phyloP scores from a whole-genome alignment of 92 coral and sea anemone genomes.

The Parazoanthus swiftii region DNA sequence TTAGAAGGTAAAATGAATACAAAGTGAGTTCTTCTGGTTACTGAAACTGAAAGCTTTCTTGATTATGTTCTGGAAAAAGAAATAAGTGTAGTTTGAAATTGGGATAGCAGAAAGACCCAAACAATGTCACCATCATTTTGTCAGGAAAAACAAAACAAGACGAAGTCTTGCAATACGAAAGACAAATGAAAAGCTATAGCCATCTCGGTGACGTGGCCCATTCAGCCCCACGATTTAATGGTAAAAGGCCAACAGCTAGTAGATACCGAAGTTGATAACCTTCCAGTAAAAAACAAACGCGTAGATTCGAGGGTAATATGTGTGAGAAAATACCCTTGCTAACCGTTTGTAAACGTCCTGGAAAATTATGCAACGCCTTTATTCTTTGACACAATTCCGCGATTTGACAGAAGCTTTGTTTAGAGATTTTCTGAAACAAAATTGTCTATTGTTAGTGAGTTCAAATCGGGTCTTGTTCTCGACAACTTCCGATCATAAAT shows the following conservation, averaged over 20 bases:
- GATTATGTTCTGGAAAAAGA: neutral
- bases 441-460: slow-evolving; percentile 37
- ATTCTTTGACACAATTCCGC: slow-evolving; percentile 26
- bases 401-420: slow-evolving; percentile 28
- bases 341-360: neutral
- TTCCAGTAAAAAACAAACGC: neutral
- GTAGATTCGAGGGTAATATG: neutral
- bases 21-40: neutral
- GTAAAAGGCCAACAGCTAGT: neutral
- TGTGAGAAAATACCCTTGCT: slow-evolving; percentile 12
- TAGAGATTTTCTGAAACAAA: slow-evolving; percentile 30
- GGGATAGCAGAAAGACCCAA: neutral
- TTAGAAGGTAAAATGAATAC: neutral
- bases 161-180: too few species aligned
- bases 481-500: slow-evolving; percentile 45
- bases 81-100: neutral
- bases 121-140: neutral
- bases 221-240: neutral
- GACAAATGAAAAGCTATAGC: neutral
- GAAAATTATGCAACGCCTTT: slow-evolving; percentile 18
- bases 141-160: too few species aligned
- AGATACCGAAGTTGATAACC: neutral
- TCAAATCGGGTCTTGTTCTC: slow-evolving; percentile 42
- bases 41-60: too few species aligned
- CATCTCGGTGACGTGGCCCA: neutral